A percentile compares a stretch with the other conserved stretches of the same genome.
Evolutionary conservation across 2,797 vertebrate genomes (phyloP).

Genomic region (Enteromius anoplus): DNA sequence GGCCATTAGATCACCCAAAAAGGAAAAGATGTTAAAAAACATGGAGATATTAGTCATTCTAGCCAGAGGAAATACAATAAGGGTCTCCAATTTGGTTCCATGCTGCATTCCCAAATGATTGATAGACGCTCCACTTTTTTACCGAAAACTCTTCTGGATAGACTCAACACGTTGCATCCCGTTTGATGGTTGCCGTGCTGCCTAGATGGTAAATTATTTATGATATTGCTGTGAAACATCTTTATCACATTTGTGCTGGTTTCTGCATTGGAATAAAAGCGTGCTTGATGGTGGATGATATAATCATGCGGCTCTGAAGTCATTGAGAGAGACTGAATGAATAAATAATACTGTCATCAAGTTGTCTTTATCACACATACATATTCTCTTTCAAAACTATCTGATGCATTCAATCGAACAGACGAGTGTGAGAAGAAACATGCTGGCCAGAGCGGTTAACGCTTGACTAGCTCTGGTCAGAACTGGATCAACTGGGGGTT

Average conservation of each 20-base stretch:
- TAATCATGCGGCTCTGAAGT: conserved; percentile 16
- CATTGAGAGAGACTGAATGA: neutral
- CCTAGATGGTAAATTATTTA: conserved; percentile 53
- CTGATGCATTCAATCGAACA: conserved; percentile 4
- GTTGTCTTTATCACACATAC: conserved; percentile 3
- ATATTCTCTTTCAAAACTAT: conserved; percentile 9
- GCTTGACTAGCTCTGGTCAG: conserved; percentile 28
- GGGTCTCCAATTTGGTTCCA: conserved; percentile 67
- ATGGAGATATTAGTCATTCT: conserved; percentile 76
- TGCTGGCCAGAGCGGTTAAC: neutral
- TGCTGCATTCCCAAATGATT: conserved; percentile 68
- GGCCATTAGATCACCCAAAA: conserved; percentile 70
- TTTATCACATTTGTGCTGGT: conserved; percentile 50
- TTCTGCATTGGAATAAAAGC: conserved; percentile 49
- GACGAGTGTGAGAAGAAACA: neutral
- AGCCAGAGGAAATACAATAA: conserved; percentile 73
- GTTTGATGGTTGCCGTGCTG: conserved; percentile 55
- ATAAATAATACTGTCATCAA: conserved; percentile 33
- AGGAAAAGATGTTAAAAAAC: conserved; percentile 66
- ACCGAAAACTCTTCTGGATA: conserved; percentile 56
- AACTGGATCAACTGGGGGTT: conserved; percentile 34
- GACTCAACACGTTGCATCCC: conserved; percentile 50
- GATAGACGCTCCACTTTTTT: conserved; percentile 57
- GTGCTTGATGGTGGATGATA: conserved; percentile 3
- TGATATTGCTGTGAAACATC: conserved; percentile 58